A percentile compares a stretch with the other conserved stretches of the same genome.
phyloP scores from a whole-genome alignment of 37 sponge, comb jelly and placozoan genomes.

The Axinella damicornis region DNA sequence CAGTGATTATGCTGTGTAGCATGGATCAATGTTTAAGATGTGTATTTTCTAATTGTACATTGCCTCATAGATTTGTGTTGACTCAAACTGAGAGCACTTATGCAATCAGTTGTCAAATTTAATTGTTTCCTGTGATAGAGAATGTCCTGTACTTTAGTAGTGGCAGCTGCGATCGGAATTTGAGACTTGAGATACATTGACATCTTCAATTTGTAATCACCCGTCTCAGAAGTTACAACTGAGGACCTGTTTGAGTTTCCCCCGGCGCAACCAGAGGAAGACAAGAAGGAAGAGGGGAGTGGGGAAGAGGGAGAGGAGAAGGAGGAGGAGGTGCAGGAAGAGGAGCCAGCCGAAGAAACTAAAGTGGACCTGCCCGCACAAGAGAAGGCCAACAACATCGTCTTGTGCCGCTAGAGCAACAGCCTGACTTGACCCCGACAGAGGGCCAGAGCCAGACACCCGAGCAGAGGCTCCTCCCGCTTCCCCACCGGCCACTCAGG shows the following conservation, averaged over 20 bases:
- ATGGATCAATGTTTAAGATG: too few relatives aligned
- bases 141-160: background rate
- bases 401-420: background rate
- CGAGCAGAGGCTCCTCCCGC: background rate
- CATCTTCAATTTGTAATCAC: background rate
- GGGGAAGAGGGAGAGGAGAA: background rate
- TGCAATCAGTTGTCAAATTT: too few relatives aligned
- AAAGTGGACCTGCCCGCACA: background rate
- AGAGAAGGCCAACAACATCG: background rate
- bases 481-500: background rate
- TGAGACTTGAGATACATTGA: background rate
- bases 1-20: too few relatives aligned
- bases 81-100: too few relatives aligned
- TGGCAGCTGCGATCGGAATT: too few relatives aligned
- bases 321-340: background rate
- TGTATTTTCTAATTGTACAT: too few relatives aligned
- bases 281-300: background rate
- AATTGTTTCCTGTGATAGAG: too few relatives aligned
- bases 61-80: too few relatives aligned
- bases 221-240: too few relatives aligned
- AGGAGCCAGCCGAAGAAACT: background rate
- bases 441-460: background rate
- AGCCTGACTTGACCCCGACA: background rate
- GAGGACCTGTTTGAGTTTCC: too few relatives aligned
- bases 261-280: too few relatives aligned